Evolutionary conservation across 2,888 invertebrate species (phyloP).

Genomic region (Ormyrus thymus): DNA sequence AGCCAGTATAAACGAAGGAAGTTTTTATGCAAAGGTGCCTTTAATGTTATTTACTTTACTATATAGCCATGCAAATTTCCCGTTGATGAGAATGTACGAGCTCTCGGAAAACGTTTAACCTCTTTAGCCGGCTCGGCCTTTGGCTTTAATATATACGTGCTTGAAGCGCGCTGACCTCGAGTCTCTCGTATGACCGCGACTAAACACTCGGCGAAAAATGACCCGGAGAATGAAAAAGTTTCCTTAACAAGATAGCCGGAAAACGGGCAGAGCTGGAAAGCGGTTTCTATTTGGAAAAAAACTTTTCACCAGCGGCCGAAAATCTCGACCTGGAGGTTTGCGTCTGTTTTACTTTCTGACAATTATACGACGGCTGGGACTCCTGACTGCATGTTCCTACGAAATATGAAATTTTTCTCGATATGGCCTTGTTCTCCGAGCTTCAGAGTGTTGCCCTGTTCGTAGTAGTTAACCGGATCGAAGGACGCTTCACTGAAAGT

Average conservation of each 20-base stretch:
- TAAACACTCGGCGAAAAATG: constrained; percentile 29
- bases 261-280: neutral
- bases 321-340: neutral
- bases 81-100: constrained; percentile 67
- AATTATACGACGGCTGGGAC: constrained; percentile 25
- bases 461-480: neutral
- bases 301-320: neutral
- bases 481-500: neutral
- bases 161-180: neutral
- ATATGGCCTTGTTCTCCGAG: constrained; percentile 1
- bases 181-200: neutral
- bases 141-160: constrained; percentile 47
- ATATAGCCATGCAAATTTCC: constrained; percentile 65
- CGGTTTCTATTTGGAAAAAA: neutral
- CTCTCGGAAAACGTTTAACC: constrained; percentile 60
- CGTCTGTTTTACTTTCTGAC: constrained; percentile 38
- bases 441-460: neutral
- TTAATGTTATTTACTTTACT: constrained; percentile 67
- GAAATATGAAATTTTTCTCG: constrained; percentile 4
- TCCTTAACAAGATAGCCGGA: constrained; percentile 2
- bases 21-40: constrained; percentile 43
- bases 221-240: constrained; percentile 30
- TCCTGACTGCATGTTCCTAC: no score
- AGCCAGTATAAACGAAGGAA: constrained; percentile 2
- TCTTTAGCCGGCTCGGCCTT: constrained; percentile 48